Evolutionary conservation across 1,140 invertebrate genomes (phyloP).

Genomic region (Platyscapa corneri): DNA sequence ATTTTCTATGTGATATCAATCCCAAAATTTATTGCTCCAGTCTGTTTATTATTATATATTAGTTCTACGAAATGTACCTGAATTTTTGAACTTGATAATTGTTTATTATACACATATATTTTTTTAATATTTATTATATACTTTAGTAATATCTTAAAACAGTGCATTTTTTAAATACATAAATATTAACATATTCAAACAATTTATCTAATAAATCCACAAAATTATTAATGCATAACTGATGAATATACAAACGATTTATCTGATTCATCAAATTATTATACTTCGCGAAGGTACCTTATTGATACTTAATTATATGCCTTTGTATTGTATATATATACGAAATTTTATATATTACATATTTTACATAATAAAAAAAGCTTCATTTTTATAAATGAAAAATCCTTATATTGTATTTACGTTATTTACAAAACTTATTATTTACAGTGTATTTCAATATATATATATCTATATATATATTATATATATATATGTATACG

Average conservation of each 20-base stretch:
- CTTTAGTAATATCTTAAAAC: not conserved
- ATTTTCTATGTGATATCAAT: no score
- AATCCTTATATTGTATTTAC: no score
- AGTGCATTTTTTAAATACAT: not conserved
- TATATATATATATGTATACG: no score
- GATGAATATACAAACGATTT: conserved; percentile 29
- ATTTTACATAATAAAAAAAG: not conserved
- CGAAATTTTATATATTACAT: not conserved
- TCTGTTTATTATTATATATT: not conserved
- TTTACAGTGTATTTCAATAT: no score
- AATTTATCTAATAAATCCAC: not conserved
- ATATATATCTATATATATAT: no score
- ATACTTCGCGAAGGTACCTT: conserved; percentile 71
- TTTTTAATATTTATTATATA: not conserved
- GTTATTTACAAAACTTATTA: no score
- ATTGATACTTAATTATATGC: conserved; percentile 53
- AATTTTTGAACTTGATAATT: not conserved
- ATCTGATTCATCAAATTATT: conserved; percentile 62
- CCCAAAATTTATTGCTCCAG: no score
- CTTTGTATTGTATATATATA: conserved; percentile 22
- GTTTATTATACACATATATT: not conserved
- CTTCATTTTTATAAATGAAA: conserved; percentile 7
- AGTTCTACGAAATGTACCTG: conserved; percentile 23
- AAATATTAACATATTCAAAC: not conserved
- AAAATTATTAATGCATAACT: not conserved